Evolutionary conservation across 2,113 vertebrate species (phyloP), one percentile per base, ranked within the genome.

Genomic region (Crocuta crocuta): DNA sequence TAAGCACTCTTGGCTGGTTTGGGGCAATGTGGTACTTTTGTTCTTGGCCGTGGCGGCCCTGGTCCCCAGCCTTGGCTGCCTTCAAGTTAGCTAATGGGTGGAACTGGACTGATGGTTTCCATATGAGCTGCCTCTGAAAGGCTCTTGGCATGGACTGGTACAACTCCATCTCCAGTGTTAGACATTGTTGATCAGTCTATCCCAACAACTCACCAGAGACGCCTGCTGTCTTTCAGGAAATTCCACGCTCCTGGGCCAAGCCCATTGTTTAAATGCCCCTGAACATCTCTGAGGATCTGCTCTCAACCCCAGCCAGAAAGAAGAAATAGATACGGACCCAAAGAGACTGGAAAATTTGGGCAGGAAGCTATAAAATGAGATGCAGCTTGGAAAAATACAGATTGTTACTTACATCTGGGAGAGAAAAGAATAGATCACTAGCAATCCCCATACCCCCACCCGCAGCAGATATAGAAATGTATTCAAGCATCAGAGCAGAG

Each of bases 301-400:
- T 95, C 89, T 84, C 83, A 90, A 94, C 13, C 87, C 74, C 24
- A 71, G 76, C 89, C 96, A 97, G 80, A 63, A 85, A 63, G 86
- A 76, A 98, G 96, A 97, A 97, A 97, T 96, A 96, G 95, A 97
- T 88, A 97, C 0, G 0, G 45, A 96, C 76, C 89, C 89, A 95
- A 82, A 80, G n/a, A 87, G 85, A 92, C 94, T 92, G 68, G 93
- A 95, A 98, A 96, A 89, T 94, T 79, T 82, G 82, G 86, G 68
- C 89, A 98, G 96, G 91, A 96, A 96, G 70, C 50, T 94, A 92
- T 97, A 89, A 98, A 95, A 97, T 97, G 89, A 98, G 95, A 98
- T 91, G 87, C 92, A 97, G 95, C 92, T 97, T 98, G 68, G 92
- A 94, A 98, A 97, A 96, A 78, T 63, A 93, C 35, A 71, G 63